Percentiles rank a stretch among this genome's conserved stretches.
These are phyloP conservation scores for Microctonus aethiopoides DNA, from an alignment of 2,888 invertebrate species.

Conservation along the genomic window DNA sequence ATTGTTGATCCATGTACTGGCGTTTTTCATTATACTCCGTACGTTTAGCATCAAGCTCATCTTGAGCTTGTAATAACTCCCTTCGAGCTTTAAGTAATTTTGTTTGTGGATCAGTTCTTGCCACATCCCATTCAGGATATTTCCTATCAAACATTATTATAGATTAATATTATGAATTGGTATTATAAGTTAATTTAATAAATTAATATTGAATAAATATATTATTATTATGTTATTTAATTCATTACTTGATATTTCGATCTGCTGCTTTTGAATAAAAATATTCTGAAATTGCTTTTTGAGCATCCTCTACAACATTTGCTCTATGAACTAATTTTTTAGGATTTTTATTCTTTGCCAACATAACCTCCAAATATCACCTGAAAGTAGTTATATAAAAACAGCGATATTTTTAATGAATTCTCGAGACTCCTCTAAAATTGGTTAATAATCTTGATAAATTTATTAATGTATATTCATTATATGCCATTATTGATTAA, in stretches of 20 bases:
- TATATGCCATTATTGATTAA: conserved; percentile 46
- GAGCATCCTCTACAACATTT: conserved; percentile 56
- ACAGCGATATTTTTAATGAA: too few relatives aligned
- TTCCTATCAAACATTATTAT: conserved; percentile 64
- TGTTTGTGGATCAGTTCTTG: conserved; percentile 70
- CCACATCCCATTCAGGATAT: conserved; percentile 74
- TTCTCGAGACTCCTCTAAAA: neutral
- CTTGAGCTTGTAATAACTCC: conserved; percentile 70
- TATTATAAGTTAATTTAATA: too few relatives aligned
- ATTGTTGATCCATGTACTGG: conserved; percentile 69
- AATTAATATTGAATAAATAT: conserved; percentile 14
- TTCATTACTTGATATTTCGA: conserved; percentile 68
- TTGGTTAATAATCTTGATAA: neutral
- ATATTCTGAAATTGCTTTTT: conserved; percentile 70
- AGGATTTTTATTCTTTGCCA: conserved; percentile 22
- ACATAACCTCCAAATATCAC: neutral
- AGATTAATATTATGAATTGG: too few relatives aligned
- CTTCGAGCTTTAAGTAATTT: conserved; percentile 70
- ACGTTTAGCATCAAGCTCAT: conserved; percentile 68
- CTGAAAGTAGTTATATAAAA: too few relatives aligned
- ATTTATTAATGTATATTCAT: neutral
- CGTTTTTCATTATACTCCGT: conserved; percentile 67
- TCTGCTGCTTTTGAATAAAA: conserved; percentile 70
- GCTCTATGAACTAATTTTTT: conserved; percentile 47
- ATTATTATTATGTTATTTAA: conserved; percentile 26